phyloP scores from a whole-genome alignment of 2,888 invertebrate genomes.

The Zygogramma bicolorata region DNA sequence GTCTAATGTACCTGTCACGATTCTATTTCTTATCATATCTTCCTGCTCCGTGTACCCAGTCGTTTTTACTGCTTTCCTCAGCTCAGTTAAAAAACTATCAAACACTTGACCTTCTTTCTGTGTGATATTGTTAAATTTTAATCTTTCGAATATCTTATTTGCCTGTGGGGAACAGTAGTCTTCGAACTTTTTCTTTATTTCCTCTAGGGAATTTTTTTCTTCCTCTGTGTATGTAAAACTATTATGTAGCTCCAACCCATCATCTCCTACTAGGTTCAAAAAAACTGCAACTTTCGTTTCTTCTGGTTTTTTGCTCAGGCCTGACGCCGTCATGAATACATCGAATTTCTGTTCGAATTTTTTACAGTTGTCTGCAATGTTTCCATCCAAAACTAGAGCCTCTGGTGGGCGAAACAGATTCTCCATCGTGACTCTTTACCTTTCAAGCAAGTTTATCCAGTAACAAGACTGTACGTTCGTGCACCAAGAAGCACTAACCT shows the following conservation, averaged over 20 bases:
- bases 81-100: constrained; percentile 51
- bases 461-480: not conserved
- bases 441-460: not conserved
- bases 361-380: constrained; percentile 35
- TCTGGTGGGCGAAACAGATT: constrained; percentile 24
- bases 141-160: too few species aligned
- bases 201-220: too few species aligned
- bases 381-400: constrained; percentile 24
- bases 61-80: constrained; percentile 48
- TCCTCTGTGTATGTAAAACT: too few species aligned
- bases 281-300: constrained; percentile 28
- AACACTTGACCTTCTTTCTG: too few species aligned
- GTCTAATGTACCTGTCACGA: constrained; percentile 48
- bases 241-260: too few species aligned
- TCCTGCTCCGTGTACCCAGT: constrained; percentile 49
- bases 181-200: too few species aligned
- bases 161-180: too few species aligned
- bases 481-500: not conserved
- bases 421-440: not conserved
- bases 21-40: constrained; percentile 48
- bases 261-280: too few species aligned
- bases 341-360: constrained; percentile 36
- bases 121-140: too few species aligned
- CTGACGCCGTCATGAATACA: constrained; percentile 36
- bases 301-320: constrained; percentile 1